These are phyloP conservation scores for Pycnonotus jocosus DNA, from an alignment of 2,113 vertebrate genomes.

Conservation along the genomic window DNA sequence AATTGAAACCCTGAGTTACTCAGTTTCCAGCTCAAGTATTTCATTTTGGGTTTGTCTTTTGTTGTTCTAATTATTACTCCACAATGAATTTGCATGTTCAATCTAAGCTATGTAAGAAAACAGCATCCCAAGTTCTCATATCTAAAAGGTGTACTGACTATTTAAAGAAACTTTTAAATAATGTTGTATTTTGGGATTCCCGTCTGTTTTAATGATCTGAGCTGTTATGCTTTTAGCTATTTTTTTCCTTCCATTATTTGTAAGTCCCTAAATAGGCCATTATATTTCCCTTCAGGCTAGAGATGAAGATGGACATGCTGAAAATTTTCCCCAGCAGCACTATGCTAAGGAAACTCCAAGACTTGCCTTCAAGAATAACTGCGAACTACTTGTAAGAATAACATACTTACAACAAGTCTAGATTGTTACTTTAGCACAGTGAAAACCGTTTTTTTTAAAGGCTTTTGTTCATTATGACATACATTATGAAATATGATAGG, in stretches of 20 bases:
- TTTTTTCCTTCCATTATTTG: slow-evolving; percentile 88
- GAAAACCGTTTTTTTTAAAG: slow-evolving; percentile 73
- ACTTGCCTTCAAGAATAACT: slow-evolving; percentile 99
- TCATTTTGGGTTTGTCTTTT: slow-evolving; percentile 66
- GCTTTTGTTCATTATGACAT: slow-evolving; percentile 78
- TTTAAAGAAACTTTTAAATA: slow-evolving; percentile 75
- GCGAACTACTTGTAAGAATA: slow-evolving; percentile 99
- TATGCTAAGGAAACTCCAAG: slow-evolving; percentile 99
- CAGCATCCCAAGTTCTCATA: slow-evolving; percentile 68
- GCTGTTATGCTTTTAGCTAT: slow-evolving; percentile 87
- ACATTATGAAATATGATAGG: slow-evolving; percentile 75
- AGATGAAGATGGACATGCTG: slow-evolving; percentile 99
- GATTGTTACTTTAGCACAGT: slow-evolving; percentile 87
- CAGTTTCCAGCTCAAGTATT: slow-evolving; percentile 59
- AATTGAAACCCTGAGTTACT: slow-evolving; percentile 54
- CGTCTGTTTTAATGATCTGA: slow-evolving; percentile 79
- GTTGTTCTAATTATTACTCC: slow-evolving; percentile 59
- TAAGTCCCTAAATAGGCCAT: slow-evolving; percentile 99
- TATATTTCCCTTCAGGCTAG: slow-evolving; percentile 99
- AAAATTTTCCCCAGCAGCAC: slow-evolving; percentile 97
- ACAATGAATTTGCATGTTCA: slow-evolving; percentile 71
- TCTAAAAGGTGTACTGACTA: slow-evolving; percentile 75
- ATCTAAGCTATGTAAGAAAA: slow-evolving; percentile 66
- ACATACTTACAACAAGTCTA: slow-evolving; percentile 91
- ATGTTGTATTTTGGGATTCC: slow-evolving; percentile 80